Evolutionary conservation across 1,140 invertebrate genomes (phyloP).

Genomic region (Polypedilum vanderplanki): DNA sequence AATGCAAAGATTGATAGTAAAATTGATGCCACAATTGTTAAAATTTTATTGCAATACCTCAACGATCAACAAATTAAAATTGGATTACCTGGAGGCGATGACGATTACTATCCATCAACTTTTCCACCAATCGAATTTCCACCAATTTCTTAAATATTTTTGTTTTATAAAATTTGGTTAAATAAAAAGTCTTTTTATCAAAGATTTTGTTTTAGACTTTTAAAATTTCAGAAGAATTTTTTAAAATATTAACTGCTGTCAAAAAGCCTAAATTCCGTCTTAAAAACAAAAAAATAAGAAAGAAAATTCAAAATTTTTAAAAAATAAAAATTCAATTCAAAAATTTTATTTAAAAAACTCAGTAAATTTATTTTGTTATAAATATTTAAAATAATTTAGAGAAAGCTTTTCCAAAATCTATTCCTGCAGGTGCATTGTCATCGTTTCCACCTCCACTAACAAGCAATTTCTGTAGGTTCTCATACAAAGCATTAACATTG

Average conservation of each 20-base stretch:
- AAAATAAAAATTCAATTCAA: background rate
- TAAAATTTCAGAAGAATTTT: too few relatives aligned
- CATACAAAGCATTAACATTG: background rate
- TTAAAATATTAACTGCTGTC: too few relatives aligned
- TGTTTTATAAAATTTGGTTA: too few relatives aligned
- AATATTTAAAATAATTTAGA: background rate
- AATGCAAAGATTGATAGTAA: background rate
- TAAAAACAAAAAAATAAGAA: too few relatives aligned
- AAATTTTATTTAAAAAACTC: background rate
- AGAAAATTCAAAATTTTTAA: too few relatives aligned
- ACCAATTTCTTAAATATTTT: background rate
- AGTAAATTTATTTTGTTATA: background rate
- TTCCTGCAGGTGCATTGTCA: background rate
- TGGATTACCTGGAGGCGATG: background rate
- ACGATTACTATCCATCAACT: too few relatives aligned
- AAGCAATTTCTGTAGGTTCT: background rate
- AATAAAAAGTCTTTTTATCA: too few relatives aligned
- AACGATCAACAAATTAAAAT: constrained; percentile 1
- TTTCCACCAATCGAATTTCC: background rate
- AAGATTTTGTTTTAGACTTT: too few relatives aligned
- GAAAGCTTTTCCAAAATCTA: background rate
- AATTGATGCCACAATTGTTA: background rate
- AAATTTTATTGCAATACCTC: background rate
- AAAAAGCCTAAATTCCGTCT: too few relatives aligned
- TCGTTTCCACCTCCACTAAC: background rate